Base-by-base conservation (phyloP, 2,888 invertebrate species). In the Lingula anatina region DNA sequence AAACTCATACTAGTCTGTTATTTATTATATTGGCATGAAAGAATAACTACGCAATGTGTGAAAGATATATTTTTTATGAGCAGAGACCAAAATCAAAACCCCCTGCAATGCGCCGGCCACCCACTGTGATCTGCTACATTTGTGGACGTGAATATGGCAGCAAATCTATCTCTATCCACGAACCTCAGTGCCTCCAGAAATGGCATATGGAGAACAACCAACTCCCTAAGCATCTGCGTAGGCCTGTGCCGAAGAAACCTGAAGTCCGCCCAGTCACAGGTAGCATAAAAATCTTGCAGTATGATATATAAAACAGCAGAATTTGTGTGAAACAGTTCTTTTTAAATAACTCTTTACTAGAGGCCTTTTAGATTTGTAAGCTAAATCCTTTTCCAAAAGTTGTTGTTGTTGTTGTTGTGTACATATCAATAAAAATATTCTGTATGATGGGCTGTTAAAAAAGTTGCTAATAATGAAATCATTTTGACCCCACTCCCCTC, bases 141-240 rank as follows among this genome's bases (percentile, higher is more conserved):
- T 87, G 86, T 64, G 84, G 84, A 2, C 77, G 84, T 43, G 82
- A 82, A 64, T 86, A 85, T 64, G 85, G 85, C 27, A 79, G 81
- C 1, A 80, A 81, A 61, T 84, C 84, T 42, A 83, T 85, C 31
- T 78, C 78, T 46, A 83, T 85, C 54, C 86, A 86, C 69, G 84
- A 85, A 65, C 84, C 84, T 2, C 83, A 85, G 64, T 87, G 86
- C 64, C 66, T 85, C 48, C 81, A 82, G 61, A 84, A 84, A 61
- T 84, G 83, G 83, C 79, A 82, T 35, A 64, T 73, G 2, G 82
- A 83, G 61, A 85, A 84, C 66, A 79, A 81, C 37, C 79, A 81
- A 54, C 69, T 85, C 45, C 84, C 84, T 1, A 70, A 76, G 5
- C 70, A 73, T 43, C 78, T 81, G 61, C 75, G 83, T 40, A 68